A percentile compares a stretch with the other conserved stretches of the same genome.
These are phyloP conservation scores for Odontesthes bonariensis DNA, from an alignment of 2,113 vertebrate species.

Conservation along the genomic window DNA sequence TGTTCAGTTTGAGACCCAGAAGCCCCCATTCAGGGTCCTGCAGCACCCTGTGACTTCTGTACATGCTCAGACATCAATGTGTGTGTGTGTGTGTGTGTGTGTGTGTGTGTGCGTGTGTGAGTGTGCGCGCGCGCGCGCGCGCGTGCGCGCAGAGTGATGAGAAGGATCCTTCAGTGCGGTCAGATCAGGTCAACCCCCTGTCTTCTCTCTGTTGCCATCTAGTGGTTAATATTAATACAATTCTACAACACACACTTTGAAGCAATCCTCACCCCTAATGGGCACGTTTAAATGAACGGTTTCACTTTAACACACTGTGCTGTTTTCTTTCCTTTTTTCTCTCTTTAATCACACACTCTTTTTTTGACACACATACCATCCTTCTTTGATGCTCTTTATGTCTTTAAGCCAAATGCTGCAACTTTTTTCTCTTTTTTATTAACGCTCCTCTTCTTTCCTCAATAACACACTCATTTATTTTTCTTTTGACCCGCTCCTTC, in stretches of 20 bases:
- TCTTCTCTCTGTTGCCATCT: conserved; percentile 79
- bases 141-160: conserved; percentile 5
- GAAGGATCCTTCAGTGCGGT: conserved; percentile 9
- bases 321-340: neutral
- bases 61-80: neutral
- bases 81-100: neutral
- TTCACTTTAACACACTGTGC: neutral
- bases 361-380: neutral
- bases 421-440: neutral
- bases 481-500: neutral
- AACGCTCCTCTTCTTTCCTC: neutral
- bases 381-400: neutral
- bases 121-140: conserved; percentile 17
- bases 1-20: no score
- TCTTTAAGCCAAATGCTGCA: conserved; percentile 5
- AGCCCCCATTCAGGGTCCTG: neutral
- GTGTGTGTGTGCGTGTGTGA: neutral
- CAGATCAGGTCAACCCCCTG: conserved; percentile 24
- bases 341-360: conserved; percentile 14
- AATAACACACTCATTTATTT: neutral
- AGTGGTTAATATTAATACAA: conserved; percentile 61
- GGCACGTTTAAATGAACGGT: neutral
- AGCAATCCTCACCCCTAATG: neutral
- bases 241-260: conserved; percentile 9
- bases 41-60: neutral